Base-by-base conservation (phyloP, 2,113 vertebrate genomes). In the Trichechus manatus region DNA sequence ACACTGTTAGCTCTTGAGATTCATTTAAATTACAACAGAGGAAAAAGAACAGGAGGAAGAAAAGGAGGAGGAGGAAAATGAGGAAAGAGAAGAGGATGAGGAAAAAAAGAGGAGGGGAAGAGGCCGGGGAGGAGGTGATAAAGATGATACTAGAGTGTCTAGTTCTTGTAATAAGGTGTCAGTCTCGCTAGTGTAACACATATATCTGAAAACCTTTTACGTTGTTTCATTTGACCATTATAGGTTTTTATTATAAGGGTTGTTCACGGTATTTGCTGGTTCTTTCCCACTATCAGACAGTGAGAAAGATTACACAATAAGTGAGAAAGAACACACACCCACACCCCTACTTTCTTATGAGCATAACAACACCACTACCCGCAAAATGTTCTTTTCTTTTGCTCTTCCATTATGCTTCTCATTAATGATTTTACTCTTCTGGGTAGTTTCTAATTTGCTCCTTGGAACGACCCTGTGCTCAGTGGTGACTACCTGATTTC, bases 401-500 rank as follows among this genome's bases (percentile, higher is more conserved):
- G 6, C 31, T 36, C 6, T 94, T 47, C n/a, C n/a, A 4, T 89
- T 68, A 53, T 66, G 63, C 44, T 91, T 92, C 44, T 80, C 36
- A 72, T 42, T 61, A 31, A n/a, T 33, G 10, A 61, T 87, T 89
- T 93, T 66, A 44, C 33, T 89, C 53, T 85, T 50, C 20, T 44
- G 47, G 42, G n/a, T 87, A 66, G 39, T 83, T 95, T 95, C 87
- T 87, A 42, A 89, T 87, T 79, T 97, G n/a, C 42, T 81, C 36
- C n/a, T 74, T 94, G 68, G 56, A 42, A 50, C 47, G 61, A 84
- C 42, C 25, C 44, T 1, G 0, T 25, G 39, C 31, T 72, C 25
- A 31, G 11, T 14, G 4, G 42, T 75, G 47, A 53, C 31, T 56
- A 2, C 22, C 7, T 61, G 23, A 59, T 90, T 68, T n/a, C 75